Conservation (phyloP, 92 coral and sea anemone species). For the Meandrina meandrites region DNA sequence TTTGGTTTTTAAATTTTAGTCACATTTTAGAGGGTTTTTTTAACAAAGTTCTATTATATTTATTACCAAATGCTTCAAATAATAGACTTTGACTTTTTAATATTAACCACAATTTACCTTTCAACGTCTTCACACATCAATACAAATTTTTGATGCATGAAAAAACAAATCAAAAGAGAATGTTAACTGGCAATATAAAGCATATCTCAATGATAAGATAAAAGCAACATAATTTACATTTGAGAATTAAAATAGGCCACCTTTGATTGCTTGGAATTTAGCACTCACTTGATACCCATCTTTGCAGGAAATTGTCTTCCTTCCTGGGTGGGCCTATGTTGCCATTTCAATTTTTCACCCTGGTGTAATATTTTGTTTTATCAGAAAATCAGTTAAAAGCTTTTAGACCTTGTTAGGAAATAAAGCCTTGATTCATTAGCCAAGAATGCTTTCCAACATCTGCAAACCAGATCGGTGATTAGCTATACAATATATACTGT, state of each 20-base stretch:
- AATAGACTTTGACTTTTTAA: neutral
- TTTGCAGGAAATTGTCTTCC: neutral
- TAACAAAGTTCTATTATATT: too few relatives aligned
- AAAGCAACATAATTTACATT: neutral
- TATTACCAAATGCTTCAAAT: neutral
- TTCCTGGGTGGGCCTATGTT: slow-evolving; percentile 23
- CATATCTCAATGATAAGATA: too few relatives aligned
- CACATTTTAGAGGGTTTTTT: too few relatives aligned
- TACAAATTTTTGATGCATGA: neutral
- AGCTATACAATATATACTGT: neutral
- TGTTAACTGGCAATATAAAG: neutral
- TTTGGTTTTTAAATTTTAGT: too few relatives aligned
- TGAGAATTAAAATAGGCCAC: neutral
- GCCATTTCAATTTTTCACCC: neutral
- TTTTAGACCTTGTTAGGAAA: neutral
- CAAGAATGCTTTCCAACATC: slow-evolving; percentile 2
- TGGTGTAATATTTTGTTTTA: neutral
- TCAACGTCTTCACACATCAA: neutral
- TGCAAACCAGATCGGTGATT: neutral
- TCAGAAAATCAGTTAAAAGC: neutral
- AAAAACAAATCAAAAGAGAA: neutral
- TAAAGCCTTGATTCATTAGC: neutral
- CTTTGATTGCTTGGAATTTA: neutral
- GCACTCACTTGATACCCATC: slow-evolving; percentile 4
- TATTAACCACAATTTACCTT: neutral